Base-by-base conservation (phyloP, 1,140 invertebrate species). In the Pararge aegeria region DNA sequence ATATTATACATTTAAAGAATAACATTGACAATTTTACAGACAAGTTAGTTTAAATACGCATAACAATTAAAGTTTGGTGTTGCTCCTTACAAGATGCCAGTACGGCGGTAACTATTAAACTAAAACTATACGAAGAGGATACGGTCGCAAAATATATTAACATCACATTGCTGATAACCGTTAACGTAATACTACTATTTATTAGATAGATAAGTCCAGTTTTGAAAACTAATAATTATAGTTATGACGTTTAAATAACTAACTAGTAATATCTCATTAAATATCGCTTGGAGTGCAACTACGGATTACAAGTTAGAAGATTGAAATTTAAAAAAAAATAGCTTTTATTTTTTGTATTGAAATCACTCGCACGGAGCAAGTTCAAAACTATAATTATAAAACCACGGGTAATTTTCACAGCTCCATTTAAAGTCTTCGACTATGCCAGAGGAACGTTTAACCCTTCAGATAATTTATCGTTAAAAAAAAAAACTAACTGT, bases 201-300 rank as follows among this genome's bases (percentile, higher is more conserved):
- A 20, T 19, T 12, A 20, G 2, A 10, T 20, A 4, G 10, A 20
- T 46, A 19, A 1, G 16, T 19, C 38, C 13, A 16, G 9, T 5
- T 46, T 46, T 46, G 1, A 3, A 20, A 15, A 40, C 2, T 20
- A 46, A 20, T 46, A 2, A 40, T 15, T 16, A 16, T 40, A 52
- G 30, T 49, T 34, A 34, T 34, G 0, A 40, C 21, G 44, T 40
- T 57, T 44, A 20, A 48, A 56, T 56, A 55, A 54, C 40, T 59
- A 44, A 48, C 73, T 82, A 79, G 74, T 82, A 84, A 86, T 86
- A 86, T 82, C 79, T 72, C 69, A 71, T 66, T 72, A 64, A 86
- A 82, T 83, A 83, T 83, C 78, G 68, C 75, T 74, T 68, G 53
- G 74, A 34, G 7, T 34, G 30, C 30, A 34, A 34, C 30, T 34